These are phyloP conservation scores for Mellilla xanthometata DNA, from an alignment of 2,888 invertebrate genomes.

Conservation along the genomic window DNA sequence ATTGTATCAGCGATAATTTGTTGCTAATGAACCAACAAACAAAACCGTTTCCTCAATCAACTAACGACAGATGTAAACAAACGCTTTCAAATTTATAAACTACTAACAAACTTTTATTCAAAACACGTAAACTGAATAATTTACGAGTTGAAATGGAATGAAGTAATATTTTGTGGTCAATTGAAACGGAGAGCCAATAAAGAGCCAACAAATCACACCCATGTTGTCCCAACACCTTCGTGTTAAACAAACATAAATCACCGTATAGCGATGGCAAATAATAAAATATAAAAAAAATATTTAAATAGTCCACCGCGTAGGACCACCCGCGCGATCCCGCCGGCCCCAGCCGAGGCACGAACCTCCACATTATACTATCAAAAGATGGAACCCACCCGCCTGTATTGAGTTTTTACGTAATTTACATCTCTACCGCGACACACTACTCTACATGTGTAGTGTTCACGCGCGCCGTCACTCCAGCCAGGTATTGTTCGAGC, in stretches of 20 bases:
- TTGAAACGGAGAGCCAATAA: constrained; percentile 65
- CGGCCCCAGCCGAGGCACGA: constrained; percentile 60
- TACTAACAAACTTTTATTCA: constrained; percentile 20
- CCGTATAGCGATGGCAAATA: constrained; percentile 70
- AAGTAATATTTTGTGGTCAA: constrained; percentile 40
- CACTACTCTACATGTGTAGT: constrained; percentile 36
- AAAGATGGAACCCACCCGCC: constrained; percentile 63
- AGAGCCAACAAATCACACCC: constrained; percentile 69
- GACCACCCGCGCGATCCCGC: constrained; percentile 75
- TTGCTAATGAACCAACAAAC: constrained; percentile 15
- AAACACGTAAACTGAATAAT: constrained; percentile 15
- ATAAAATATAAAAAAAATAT: constrained; percentile 67
- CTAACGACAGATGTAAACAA: constrained; percentile 17
- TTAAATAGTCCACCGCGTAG: constrained; percentile 64
- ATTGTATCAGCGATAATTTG: constrained; percentile 4
- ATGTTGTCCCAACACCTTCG: constrained; percentile 71
- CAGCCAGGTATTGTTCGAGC: constrained; percentile 42
- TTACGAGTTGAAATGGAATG: constrained; percentile 30
- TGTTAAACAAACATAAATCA: constrained; percentile 76
- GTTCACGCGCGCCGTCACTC: constrained; percentile 34
- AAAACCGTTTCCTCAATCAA: constrained; percentile 16
- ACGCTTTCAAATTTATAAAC: constrained; percentile 19
- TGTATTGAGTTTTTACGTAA: constrained; percentile 68
- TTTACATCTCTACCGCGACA: constrained; percentile 67
- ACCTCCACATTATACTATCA: constrained; percentile 70